These are phyloP conservation scores for Copsychus sechellarum DNA, from an alignment of 2,113 vertebrate species.

Conservation along the genomic window DNA sequence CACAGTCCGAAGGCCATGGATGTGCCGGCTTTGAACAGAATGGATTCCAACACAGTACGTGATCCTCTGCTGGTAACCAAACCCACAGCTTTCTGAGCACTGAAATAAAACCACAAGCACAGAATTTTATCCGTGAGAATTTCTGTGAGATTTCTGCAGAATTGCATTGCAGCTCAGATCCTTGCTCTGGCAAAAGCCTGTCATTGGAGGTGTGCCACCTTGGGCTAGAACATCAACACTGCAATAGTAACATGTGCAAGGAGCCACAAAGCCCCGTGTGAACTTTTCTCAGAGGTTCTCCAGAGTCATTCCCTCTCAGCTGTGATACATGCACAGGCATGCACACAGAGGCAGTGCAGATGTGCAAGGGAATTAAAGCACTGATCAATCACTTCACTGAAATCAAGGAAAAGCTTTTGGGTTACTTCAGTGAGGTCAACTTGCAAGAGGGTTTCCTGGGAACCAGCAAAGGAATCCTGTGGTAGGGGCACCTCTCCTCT, in stretches of 20 bases:
- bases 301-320: neutral
- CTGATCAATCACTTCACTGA: neutral
- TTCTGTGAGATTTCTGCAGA: neutral
- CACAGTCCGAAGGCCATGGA: constrained; percentile 44
- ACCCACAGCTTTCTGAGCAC: constrained; percentile 86
- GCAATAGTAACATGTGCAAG: rapidly evolving
- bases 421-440: neutral
- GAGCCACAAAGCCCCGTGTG: neutral
- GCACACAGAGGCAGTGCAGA: neutral
- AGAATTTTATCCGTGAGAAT: neutral
- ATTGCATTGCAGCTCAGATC: neutral
- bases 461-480: neutral
- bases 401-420: neutral
- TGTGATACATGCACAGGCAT: neutral
- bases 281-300: neutral
- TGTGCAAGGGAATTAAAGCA: neutral
- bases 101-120: constrained; percentile 53
- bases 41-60: constrained; percentile 77
- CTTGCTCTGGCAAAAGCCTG: neutral
- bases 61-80: constrained; percentile 78
- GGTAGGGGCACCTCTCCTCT: neutral
- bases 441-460: neutral
- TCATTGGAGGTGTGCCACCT: rapidly evolving
- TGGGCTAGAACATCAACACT: neutral
- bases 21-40: constrained; percentile 37